Evolutionary conservation across 2,888 invertebrate genomes (phyloP).

Genomic region (Diachrysia chrysitis): DNA sequence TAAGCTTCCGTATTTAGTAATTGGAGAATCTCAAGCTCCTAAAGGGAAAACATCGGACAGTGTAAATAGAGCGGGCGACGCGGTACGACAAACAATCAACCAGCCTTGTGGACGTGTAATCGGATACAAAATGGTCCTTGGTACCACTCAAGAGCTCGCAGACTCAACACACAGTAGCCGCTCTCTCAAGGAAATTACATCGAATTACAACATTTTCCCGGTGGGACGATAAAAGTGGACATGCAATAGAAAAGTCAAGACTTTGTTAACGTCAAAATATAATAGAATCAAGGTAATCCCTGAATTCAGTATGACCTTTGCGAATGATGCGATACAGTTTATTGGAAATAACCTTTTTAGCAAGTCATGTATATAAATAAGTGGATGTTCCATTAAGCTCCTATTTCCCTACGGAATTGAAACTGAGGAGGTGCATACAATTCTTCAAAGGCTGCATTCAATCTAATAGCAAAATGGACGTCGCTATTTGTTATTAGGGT

Average conservation of each 20-base stretch:
- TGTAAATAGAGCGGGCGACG: constrained; percentile 75
- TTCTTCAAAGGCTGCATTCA: background rate
- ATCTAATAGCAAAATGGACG: background rate
- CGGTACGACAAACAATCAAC: constrained; percentile 79
- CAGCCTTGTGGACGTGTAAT: constrained; percentile 78
- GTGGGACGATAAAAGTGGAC: constrained; percentile 65
- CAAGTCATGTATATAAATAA: background rate
- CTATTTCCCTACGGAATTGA: background rate
- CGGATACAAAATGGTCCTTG: constrained; percentile 80
- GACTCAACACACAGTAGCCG: constrained; percentile 70
- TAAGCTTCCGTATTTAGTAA: constrained; percentile 67
- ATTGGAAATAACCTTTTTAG: constrained; percentile 19
- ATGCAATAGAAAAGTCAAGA: constrained; percentile 57
- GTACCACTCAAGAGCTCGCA: constrained; percentile 69
- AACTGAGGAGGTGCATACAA: background rate
- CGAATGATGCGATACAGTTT: constrained; percentile 43
- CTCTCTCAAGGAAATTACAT: constrained; percentile 73
- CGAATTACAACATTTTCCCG: constrained; percentile 71
- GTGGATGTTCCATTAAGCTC: background rate
- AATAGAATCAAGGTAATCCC: constrained; percentile 50
- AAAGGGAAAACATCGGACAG: constrained; percentile 74
- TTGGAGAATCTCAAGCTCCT: constrained; percentile 71
- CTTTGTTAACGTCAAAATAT: constrained; percentile 58
- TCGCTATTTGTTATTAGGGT: no score
- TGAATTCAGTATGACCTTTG: constrained; percentile 61